Percentiles rank a stretch among this genome's conserved stretches.
Evolutionary conservation across 2,113 vertebrate genomes (phyloP).

Genomic region (Oryzias celebensis): DNA sequence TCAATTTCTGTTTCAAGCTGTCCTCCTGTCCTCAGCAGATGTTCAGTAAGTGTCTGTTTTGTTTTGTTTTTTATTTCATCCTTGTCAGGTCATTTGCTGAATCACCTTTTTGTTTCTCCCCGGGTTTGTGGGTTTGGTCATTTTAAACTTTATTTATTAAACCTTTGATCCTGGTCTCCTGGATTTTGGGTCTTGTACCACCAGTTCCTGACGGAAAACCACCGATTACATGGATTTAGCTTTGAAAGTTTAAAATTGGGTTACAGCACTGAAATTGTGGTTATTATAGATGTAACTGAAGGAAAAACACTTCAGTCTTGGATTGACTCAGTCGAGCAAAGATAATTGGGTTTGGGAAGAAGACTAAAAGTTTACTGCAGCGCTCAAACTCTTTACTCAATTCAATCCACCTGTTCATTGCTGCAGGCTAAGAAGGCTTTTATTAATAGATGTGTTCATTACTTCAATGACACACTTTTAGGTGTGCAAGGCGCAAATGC

Average conservation of each 20-base stretch:
- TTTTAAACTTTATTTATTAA: no score
- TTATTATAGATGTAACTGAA: neutral
- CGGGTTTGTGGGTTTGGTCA: no score
- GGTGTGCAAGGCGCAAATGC: neutral
- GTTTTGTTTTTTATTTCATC: no score
- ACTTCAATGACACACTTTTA: neutral
- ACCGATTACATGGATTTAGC: no score
- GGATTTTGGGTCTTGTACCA: no score
- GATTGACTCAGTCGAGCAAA: conserved; percentile 9
- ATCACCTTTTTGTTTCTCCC: no score
- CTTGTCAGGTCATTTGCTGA: no score
- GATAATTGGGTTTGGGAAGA: conserved; percentile 4
- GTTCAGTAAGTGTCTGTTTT: no score
- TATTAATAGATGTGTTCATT: neutral
- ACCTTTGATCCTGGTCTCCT: no score
- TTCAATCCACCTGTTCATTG: conserved; percentile 6
- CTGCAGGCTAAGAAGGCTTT: neutral
- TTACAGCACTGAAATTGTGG: neutral
- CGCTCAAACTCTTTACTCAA: conserved; percentile 5
- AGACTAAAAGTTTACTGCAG: neutral
- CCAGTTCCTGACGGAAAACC: no score
- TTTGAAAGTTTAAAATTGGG: neutral
- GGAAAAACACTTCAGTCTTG: neutral
- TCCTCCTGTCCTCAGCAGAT: no score
- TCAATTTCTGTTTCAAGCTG: no score